Conservation (phyloP, 2,797 vertebrate species). For the Lacerta bilineata region DNA sequence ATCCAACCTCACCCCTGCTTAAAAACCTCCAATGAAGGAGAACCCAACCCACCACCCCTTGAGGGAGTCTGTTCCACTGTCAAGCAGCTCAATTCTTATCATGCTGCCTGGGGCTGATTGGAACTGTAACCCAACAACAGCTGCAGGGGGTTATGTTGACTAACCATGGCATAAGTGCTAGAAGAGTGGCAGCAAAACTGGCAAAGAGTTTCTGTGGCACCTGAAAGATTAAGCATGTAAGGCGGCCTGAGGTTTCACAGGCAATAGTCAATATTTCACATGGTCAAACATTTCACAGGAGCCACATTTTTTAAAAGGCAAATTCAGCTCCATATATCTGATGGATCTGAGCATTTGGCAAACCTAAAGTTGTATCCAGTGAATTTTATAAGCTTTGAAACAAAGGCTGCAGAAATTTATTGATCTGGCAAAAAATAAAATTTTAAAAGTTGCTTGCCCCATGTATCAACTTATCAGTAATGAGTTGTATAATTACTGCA, state of each 20-base stretch:
- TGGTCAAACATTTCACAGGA: neutral
- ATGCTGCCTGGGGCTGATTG: too few species aligned
- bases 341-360: slow-evolving; percentile 16
- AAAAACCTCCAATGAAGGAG: too few species aligned
- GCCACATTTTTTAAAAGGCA: neutral
- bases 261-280: neutral
- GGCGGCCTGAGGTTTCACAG: neutral
- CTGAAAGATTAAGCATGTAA: neutral
- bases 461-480: neutral
- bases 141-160: too few species aligned
- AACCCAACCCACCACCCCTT: too few species aligned
- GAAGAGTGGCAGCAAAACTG: too few species aligned
- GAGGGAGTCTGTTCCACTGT: too few species aligned
- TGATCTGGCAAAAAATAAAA: slow-evolving; percentile 8
- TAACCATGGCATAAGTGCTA: too few species aligned
- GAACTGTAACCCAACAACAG: too few species aligned
- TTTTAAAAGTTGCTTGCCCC: neutral
- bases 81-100: too few species aligned
- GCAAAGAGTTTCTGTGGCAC: too few species aligned
- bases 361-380: slow-evolving; percentile 17
- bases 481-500: neutral
- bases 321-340: neutral
- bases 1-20: too few species aligned
- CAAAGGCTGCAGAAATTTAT: slow-evolving; percentile 8
- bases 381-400: slow-evolving; percentile 1